Base-by-base conservation (phyloP, 2,888 invertebrate species). In the Torymus aiolomorphi region DNA sequence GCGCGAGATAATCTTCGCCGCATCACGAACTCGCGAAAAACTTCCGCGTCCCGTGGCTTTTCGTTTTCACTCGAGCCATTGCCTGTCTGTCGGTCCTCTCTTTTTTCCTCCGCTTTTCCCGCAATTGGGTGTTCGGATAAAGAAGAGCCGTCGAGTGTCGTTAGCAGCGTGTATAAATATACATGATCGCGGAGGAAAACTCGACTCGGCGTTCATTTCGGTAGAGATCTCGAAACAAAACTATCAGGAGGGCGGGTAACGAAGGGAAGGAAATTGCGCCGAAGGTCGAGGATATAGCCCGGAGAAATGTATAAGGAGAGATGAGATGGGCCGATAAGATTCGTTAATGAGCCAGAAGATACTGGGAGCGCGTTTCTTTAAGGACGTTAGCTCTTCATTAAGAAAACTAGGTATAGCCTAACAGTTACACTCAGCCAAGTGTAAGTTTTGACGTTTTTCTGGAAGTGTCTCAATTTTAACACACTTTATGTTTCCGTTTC, bases 291-390 rank as follows among this genome's bases (percentile, higher is more conserved):
- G 42, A 70, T 65, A 61, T 52, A 49, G 59, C 31, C 62, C 16
- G 61, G 66, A 72, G 56, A 12, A 42, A 24, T 24, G 42, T 42
- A 42, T 42, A 42, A n/a, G 49, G 65, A 66, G 65, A 66, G 78
- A 78, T 75, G 71, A 81, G 81, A 78, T 78, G 11, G 49, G n/a
- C 3, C 49, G 78, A 78, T 78, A 78, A 78, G 81, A 76, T 78
- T 75, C 67, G 67, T 67, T 81, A 81, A 78, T 73, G 78, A 81
- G 76, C 54, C 65, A 13, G 42, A 69, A 78, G 71, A 71, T 75
- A 42, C 42, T 42, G 5, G 42, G 24, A 14, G 16, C 63, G 31
- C 49, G 24, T 2, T 76, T 70, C 74, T 67, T 75, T 51, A 14
- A 72, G 24, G 31, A 69, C 67, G 31, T 31, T 76, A 54, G 13